phyloP scores from a whole-genome alignment of 2,888 invertebrate genomes.

The Cotesia congregata region DNA sequence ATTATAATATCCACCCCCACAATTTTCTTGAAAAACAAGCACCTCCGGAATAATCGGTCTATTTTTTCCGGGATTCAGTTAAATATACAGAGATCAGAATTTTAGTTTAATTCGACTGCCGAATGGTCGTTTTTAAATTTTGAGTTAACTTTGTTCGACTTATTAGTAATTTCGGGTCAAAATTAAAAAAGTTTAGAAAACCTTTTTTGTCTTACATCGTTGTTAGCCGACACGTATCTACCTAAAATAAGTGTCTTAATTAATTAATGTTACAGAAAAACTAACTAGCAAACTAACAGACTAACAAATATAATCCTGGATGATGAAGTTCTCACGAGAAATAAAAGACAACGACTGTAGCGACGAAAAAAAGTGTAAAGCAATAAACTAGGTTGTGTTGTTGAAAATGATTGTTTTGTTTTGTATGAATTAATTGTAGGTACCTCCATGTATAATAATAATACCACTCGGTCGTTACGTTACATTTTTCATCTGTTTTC shows the following conservation, averaged over 20 bases:
- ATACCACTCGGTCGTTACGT: too few relatives aligned
- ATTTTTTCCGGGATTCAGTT: too few relatives aligned
- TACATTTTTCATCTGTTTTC: neutral
- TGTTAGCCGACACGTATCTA: neutral
- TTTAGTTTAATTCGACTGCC: too few relatives aligned
- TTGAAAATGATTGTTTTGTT: constrained; percentile 5
- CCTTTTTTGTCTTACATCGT: neutral
- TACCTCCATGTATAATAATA: neutral
- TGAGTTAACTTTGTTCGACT: too few relatives aligned
- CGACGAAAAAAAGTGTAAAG: constrained; percentile 12
- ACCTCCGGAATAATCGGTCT: too few relatives aligned
- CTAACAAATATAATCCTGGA: neutral
- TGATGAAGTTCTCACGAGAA: constrained; percentile 2
- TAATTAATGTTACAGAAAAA: neutral
- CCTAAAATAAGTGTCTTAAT: too few relatives aligned
- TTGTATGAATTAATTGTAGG: constrained; percentile 4
- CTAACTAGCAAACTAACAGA: neutral
- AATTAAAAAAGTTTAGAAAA: too few relatives aligned
- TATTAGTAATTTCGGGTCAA: too few relatives aligned
- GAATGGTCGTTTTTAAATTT: too few relatives aligned
- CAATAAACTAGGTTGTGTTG: constrained; percentile 14
- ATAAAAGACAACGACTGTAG: neutral
- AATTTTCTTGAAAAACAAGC: too few relatives aligned
- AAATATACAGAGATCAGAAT: too few relatives aligned
- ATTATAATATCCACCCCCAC: too few relatives aligned